A percentile compares a stretch with the other conserved stretches of the same genome.
Conservation (phyloP, 2,888 invertebrate species). For the Toxonevra muliebris region DNA sequence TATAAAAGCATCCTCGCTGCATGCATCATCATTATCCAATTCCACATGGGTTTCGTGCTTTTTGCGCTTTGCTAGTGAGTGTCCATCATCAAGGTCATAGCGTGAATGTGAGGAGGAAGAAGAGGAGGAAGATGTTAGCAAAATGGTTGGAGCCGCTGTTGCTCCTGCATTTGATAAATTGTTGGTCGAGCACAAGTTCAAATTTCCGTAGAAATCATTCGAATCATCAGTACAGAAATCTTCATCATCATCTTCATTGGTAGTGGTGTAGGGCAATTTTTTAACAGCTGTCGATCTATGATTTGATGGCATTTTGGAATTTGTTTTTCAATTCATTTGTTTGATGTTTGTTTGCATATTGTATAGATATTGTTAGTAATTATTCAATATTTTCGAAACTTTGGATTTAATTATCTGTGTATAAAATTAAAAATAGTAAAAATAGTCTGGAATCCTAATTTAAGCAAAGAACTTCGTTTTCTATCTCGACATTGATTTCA, state of each 20-base stretch:
- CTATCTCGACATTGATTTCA: too few relatives aligned
- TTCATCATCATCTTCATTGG: conserved; percentile 43
- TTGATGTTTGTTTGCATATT: conserved; percentile 7
- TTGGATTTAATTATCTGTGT: too few relatives aligned
- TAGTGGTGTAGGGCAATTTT: conserved; percentile 45
- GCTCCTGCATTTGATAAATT: conserved; percentile 27
- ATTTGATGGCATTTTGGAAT: conserved; percentile 30
- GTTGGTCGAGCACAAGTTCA: conserved; percentile 28
- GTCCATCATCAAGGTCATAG: conserved; percentile 39
- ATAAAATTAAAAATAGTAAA: too few relatives aligned
- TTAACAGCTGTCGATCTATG: conserved; percentile 52
- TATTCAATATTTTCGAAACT: too few relatives aligned
- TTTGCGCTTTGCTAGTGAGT: conserved; percentile 53
- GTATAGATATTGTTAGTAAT: conserved; percentile 9
- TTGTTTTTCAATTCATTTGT: conserved; percentile 27
- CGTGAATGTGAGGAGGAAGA: conserved; percentile 35
- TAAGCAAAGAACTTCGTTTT: too few relatives aligned
- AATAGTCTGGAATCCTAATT: too few relatives aligned
- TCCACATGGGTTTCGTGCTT: conserved; percentile 59
- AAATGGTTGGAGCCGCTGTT: conserved; percentile 36
- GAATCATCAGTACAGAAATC: conserved; percentile 50
- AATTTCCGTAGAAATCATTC: conserved; percentile 40
- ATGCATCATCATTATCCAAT: conserved; percentile 64
- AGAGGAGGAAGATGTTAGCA: conserved; percentile 28
- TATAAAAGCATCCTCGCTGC: conserved; percentile 65